Base-by-base conservation (phyloP, 2,797 vertebrate species). In the Adrianichthys oophorus region DNA sequence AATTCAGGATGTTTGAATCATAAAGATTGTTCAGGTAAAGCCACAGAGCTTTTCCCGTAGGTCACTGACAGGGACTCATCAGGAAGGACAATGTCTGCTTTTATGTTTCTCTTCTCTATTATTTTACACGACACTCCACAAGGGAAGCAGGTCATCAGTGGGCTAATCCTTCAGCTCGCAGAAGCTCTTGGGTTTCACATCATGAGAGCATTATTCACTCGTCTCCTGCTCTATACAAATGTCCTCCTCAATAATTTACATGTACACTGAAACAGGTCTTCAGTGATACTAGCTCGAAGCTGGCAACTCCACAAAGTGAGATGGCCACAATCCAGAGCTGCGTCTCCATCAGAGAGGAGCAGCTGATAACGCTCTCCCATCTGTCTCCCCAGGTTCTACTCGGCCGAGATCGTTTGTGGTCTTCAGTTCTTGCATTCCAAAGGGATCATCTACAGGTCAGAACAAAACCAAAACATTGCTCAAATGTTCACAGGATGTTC, bases 401-500 rank as follows among this genome's bases (percentile, higher is more conserved):
- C 91, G n/a, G 94, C 97, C 32, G 98, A 99, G 90, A 99, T 99
- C 59, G 73, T 96, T 48, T 97, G 95, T 78, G 98, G 98, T 37
- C 90, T 99, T 41, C 95, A 99, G 90, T 99, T 98, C 76, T 93
- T 99, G 46, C 98, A 99, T 78, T 88, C 91, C 74, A 98, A 95
- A 91, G 95, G 96, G 55, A 94, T 99, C 85, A 97, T 99, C 88
- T 99, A 99, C 90, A 98, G 98, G 98, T 99, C 84, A 83, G 80
- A 68, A 41, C 26, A 58, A 63, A 43, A 59, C 32, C 32, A 0
- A 37, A 37, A 12, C 0, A 12, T 3, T 37, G 32, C 26, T 26
- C 26, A 26, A 7, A 7, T 26, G 26, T 26, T 6, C 26, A 26
- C 26, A 7, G 7, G 5, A 7, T 26, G 26, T 7, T 26, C 26